These are phyloP conservation scores for Blera fallax DNA, from an alignment of 2,888 invertebrate genomes.

Conservation along the genomic window DNA sequence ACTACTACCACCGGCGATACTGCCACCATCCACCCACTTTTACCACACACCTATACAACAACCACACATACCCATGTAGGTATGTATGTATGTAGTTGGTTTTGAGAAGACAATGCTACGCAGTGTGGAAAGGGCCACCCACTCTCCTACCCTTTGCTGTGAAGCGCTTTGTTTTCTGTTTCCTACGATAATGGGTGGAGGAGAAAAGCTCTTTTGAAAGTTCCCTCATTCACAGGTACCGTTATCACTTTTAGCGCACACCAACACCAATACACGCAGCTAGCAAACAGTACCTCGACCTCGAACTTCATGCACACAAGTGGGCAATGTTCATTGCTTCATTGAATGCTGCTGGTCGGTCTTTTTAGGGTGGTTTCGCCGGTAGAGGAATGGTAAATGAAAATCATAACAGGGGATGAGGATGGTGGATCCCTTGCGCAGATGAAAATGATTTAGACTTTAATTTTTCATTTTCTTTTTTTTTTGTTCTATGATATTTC, in stretches of 20 bases:
- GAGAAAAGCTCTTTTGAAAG: constrained; percentile 42
- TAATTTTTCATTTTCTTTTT: constrained; percentile 21
- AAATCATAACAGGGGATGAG: background rate
- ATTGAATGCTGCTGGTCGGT: constrained; percentile 49
- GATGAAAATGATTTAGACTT: constrained; percentile 47
- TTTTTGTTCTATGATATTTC: background rate
- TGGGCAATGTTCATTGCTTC: constrained; percentile 68
- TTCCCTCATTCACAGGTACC: constrained; percentile 54
- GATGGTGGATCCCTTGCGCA: constrained; percentile 40
- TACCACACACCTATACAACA: background rate
- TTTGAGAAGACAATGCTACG: constrained; percentile 47
- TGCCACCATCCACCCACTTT: constrained; percentile 26
- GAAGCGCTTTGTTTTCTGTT: constrained; percentile 9
- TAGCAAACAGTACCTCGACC: constrained; percentile 54
- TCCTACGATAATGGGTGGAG: background rate
- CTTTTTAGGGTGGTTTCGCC: background rate
- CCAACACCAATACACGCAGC: constrained; percentile 19
- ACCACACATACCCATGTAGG: background rate
- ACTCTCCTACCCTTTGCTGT: background rate
- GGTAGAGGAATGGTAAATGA: background rate
- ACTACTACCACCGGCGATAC: constrained; percentile 11
- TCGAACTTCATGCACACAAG: constrained; percentile 73
- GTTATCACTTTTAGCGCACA: constrained; percentile 47
- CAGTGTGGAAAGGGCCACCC: constrained; percentile 38
- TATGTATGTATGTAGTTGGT: background rate